These are phyloP conservation scores for Sparus aurata DNA, from an alignment of 2,797 vertebrate species.

Conservation along the genomic window DNA sequence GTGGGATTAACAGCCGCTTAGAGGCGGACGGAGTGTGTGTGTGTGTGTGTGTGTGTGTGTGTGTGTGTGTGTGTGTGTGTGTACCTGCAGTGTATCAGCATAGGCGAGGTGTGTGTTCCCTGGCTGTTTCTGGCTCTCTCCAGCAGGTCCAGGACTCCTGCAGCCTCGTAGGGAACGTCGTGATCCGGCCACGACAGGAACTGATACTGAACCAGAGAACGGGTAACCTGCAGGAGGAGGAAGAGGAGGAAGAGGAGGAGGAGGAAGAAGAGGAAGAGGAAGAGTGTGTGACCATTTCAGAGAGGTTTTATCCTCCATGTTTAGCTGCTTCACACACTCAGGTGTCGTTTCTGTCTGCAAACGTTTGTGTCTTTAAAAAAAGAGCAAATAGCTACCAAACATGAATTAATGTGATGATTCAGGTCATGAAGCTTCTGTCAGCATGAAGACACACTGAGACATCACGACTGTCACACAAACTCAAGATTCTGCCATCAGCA, in stretches of 20 bases:
- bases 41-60: constrained; percentile 32
- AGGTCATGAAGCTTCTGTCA: too few species aligned
- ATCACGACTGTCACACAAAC: too few species aligned
- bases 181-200: constrained; percentile 73
- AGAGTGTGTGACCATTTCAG: neutral
- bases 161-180: constrained; percentile 54
- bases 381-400: too few species aligned
- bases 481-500: neutral
- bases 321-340: too few species aligned
- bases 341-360: too few species aligned
- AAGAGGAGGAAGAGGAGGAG: neutral
- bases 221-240: constrained; percentile 32
- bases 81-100: constrained; percentile 75
- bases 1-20: constrained; percentile 46
- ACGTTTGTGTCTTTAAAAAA: too few species aligned
- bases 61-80: constrained; percentile 32
- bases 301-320: too few species aligned
- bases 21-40: neutral
- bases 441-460: too few species aligned
- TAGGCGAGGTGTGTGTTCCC: constrained; percentile 31
- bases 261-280: too few species aligned
- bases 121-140: constrained; percentile 34
- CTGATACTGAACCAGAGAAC: constrained; percentile 61
- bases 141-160: constrained; percentile 68
- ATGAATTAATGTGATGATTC: too few species aligned